phyloP scores from a whole-genome alignment of 1,140 invertebrate species.

The Drosophila quadrilineata region DNA sequence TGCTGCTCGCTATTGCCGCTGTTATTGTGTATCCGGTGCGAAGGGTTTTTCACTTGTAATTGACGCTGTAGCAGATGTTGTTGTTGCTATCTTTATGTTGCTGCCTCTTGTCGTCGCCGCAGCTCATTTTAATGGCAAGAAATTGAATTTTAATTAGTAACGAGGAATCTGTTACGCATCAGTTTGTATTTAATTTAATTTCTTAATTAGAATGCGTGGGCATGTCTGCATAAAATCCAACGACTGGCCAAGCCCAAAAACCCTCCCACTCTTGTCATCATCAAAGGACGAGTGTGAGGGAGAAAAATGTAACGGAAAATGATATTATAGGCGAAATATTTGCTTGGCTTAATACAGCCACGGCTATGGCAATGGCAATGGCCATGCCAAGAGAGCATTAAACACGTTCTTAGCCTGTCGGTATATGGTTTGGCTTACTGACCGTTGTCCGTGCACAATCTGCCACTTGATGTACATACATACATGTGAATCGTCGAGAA shows the following conservation, averaged over 20 bases:
- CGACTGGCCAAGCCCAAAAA: constrained; percentile 30
- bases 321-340: constrained; percentile 9
- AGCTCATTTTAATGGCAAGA: constrained; percentile 78
- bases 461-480: neutral
- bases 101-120: constrained; percentile 21
- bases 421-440: neutral
- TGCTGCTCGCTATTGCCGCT: no score
- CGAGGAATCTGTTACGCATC: constrained; percentile 79
- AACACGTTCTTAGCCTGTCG: neutral
- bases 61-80: constrained; percentile 52
- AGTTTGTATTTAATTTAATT: constrained; percentile 80
- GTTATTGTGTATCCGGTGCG: constrained; percentile 33
- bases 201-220: constrained; percentile 77
- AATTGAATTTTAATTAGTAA: constrained; percentile 80
- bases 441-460: neutral
- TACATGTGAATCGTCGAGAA: no score
- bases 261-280: neutral
- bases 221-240: constrained; percentile 74
- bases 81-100: constrained; percentile 15
- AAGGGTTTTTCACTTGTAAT: constrained; percentile 64
- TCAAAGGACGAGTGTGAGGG: neutral
- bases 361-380: no score
- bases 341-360: no score
- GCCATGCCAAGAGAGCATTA: neutral
- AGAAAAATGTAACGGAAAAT: constrained; percentile 1